These are phyloP conservation scores for Poecilia picta DNA, from an alignment of 2,797 vertebrate species.

Conservation along the genomic window DNA sequence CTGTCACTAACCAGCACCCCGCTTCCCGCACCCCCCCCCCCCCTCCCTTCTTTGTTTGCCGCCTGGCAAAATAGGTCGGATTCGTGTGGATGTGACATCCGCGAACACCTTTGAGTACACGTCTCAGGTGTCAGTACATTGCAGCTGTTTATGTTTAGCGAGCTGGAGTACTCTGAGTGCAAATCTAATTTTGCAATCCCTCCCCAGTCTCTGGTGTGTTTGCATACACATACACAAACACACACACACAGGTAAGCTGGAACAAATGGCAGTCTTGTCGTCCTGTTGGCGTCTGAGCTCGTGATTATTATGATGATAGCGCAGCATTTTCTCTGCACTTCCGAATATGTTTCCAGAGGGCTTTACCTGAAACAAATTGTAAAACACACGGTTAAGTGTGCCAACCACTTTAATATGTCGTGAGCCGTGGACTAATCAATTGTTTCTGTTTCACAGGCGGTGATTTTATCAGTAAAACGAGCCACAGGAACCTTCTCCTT, in stretches of 20 bases:
- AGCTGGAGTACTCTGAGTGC: neutral
- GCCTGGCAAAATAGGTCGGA: constrained; percentile 25
- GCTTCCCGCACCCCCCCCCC: neutral
- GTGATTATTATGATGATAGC: constrained; percentile 34
- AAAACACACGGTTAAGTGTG: constrained; percentile 1
- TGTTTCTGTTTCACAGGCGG: constrained; percentile 69
- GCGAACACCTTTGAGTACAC: neutral
- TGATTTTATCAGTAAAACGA: constrained; percentile 81
- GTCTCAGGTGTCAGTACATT: constrained; percentile 6
- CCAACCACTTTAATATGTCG: constrained; percentile 3
- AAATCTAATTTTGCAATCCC: constrained; percentile 9
- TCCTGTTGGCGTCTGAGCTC: constrained; percentile 22
- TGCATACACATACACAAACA: constrained; percentile 16
- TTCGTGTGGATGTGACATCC: constrained; percentile 7
- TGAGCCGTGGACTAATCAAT: constrained; percentile 19
- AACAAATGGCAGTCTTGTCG: constrained; percentile 27
- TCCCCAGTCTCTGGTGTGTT: constrained; percentile 6
- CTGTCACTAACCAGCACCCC: constrained; percentile 20
- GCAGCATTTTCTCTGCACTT: constrained; percentile 18
- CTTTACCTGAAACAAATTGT: constrained; percentile 13
- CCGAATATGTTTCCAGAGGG: constrained; percentile 6
- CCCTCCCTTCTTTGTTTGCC: constrained; percentile 3
- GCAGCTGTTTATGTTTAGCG: constrained; percentile 1
- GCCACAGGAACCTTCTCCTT: constrained; percentile 84
- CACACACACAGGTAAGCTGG: constrained; percentile 8